phyloP scores from a whole-genome alignment of 1,140 invertebrate genomes.

The Manduca sexta region DNA sequence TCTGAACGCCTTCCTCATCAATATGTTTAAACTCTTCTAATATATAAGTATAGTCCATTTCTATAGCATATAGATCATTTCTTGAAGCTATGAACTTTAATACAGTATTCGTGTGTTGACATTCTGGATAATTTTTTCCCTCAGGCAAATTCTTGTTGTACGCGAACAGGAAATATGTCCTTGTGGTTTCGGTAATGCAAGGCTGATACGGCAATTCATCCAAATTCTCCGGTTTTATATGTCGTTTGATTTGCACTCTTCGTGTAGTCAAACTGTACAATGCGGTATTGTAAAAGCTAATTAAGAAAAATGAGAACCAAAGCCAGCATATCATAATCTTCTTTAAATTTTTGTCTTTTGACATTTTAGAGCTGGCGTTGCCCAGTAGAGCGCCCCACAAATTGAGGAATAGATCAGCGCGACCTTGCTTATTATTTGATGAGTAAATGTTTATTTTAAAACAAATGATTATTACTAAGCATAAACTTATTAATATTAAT shows the following conservation, averaged over 20 bases:
- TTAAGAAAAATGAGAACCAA: conserved; percentile 45
- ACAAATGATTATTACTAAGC: conserved; percentile 2
- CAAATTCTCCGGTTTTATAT: conserved; percentile 13
- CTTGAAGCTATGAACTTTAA: conserved; percentile 26
- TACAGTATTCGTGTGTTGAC: conserved; percentile 13
- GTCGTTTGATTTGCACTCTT: conserved; percentile 14
- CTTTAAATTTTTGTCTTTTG: conserved; percentile 20
- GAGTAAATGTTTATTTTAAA: not conserved
- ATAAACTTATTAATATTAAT: conserved; percentile 18
- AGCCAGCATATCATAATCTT: conserved; percentile 34
- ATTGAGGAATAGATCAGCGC: conserved; percentile 17
- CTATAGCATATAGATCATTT: conserved; percentile 26
- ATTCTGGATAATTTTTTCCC: conserved; percentile 13
- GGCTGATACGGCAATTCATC: conserved; percentile 23
- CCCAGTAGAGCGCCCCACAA: conserved; percentile 36
- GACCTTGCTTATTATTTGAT: conserved; percentile 3
- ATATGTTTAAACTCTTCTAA: conserved; percentile 28
- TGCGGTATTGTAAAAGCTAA: conserved; percentile 39
- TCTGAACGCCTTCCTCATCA: conserved; percentile 26
- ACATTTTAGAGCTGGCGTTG: conserved; percentile 20
- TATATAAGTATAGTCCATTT: conserved; percentile 29
- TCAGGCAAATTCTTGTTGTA: conserved; percentile 29
- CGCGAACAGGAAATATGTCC: conserved; percentile 24
- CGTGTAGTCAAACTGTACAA: conserved; percentile 35
- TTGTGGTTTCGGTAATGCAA: conserved; percentile 25